Base-by-base conservation (phyloP, 2,797 vertebrate genomes). In the Tiaroga cobitis region DNA sequence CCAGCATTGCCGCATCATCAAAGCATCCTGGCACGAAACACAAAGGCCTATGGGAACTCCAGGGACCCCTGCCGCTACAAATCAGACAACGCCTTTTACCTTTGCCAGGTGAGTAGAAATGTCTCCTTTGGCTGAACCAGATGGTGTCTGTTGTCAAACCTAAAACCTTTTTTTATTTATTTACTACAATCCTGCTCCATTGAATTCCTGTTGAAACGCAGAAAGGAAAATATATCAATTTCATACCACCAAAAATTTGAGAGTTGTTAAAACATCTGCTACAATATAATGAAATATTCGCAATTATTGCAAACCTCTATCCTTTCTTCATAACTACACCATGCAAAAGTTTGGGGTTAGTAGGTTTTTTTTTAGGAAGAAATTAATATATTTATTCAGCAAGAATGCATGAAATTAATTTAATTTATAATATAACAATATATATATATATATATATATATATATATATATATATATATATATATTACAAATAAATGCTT, bases 11-110 rank as follows among this genome's bases (percentile, higher is more conserved):
- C 75, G 78, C 61, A 76, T 85, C 65, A 82, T 85, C 61, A 26
- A 77, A 77, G 74, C 49, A 86, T 81, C 80, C 65, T 69, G 68
- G 75, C 85, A 87, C 4, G 24, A 75, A 70, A 85, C 39, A 49
- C 76, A 61, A 41, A 70, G 54, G 75, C 79, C 76, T 84, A 79
- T 75, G 81, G 76, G 59, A 46, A 80, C 16, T 81, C 19, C 8
- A 32, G 39, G 81, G 72, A 75, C 74, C 68, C 49, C 61, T 56
- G n/a, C 41, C 9, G 8, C 43, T 41, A 29, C 32, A 74, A 34
- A 39, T 29, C 76, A 68, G 51, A 68, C 56, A 61, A 54, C 32
- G 11, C 70, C 80, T 63, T 78, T 43, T 63, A 63, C 76, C 76
- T 79, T 29, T 63, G n/a, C 37, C 76, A 79, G 76, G 56, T 79